Conservation (phyloP, 2,797 vertebrate genomes). For the Hephaestus fuliginosus region DNA sequence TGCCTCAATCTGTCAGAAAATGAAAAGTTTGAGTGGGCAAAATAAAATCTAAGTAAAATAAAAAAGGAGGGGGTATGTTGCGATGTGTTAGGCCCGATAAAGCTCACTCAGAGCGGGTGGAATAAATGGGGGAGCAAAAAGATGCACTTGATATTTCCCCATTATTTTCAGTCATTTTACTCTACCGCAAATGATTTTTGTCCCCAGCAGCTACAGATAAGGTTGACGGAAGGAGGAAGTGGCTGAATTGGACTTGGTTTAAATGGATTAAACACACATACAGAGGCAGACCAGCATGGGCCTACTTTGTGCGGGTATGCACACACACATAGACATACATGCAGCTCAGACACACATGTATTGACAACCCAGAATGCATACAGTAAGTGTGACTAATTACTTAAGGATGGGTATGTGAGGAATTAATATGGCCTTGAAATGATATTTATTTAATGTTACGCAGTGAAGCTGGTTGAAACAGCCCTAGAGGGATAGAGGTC, state of each 20-base stretch:
- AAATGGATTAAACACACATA: slow-evolving; percentile 80
- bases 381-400: slow-evolving; percentile 84
- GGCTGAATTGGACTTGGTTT: slow-evolving; percentile 83
- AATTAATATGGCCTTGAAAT: slow-evolving; percentile 86
- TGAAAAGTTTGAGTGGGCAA: slow-evolving; percentile 92
- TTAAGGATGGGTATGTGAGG: slow-evolving; percentile 80
- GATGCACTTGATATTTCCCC: slow-evolving; percentile 86
- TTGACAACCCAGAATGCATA: slow-evolving; percentile 76
- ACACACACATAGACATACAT: slow-evolving; percentile 35
- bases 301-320: slow-evolving; percentile 29
- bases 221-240: slow-evolving; percentile 76
- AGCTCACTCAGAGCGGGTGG: slow-evolving; percentile 88
- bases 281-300: slow-evolving; percentile 47
- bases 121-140: slow-evolving; percentile 83
- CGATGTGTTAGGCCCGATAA: slow-evolving; percentile 87
- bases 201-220: slow-evolving; percentile 86
- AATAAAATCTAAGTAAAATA: slow-evolving; percentile 90
- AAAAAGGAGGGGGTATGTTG: slow-evolving; percentile 79
- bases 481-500: slow-evolving; percentile 85
- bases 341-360: slow-evolving; percentile 49
- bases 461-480: slow-evolving; percentile 81
- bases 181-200: slow-evolving; percentile 84
- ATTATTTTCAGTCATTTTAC: slow-evolving; percentile 85
- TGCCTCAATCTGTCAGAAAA: slow-evolving; percentile 94
- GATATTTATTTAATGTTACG: slow-evolving; percentile 88